phyloP scores from a whole-genome alignment of 1,140 invertebrate species.

The Vanessa atalanta region DNA sequence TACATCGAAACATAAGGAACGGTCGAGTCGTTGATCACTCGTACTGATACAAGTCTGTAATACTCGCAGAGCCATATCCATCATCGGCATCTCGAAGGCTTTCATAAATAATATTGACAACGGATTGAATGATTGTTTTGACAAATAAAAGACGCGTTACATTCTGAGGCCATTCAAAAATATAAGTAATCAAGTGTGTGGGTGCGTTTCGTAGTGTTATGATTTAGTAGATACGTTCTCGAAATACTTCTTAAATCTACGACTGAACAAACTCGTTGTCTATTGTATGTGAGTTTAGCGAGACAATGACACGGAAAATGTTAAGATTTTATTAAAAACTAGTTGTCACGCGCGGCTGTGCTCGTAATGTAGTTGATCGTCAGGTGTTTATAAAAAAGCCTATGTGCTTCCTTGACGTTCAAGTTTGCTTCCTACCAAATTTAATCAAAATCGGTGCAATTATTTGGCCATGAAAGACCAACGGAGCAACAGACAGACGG shows the following conservation, averaged over 20 bases:
- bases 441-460: too few relatives aligned
- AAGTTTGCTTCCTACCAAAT: too few relatives aligned
- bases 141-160: slow-evolving; percentile 38
- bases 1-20: slow-evolving; percentile 47
- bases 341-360: too few relatives aligned
- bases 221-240: background rate
- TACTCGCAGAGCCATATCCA: slow-evolving; percentile 47
- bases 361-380: too few relatives aligned
- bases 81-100: slow-evolving; percentile 47
- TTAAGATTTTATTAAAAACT: too few relatives aligned
- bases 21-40: slow-evolving; percentile 48
- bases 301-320: too few relatives aligned
- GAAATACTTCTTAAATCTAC: background rate
- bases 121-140: slow-evolving; percentile 51
- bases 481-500: too few relatives aligned
- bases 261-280: background rate
- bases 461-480: too few relatives aligned
- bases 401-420: too few relatives aligned
- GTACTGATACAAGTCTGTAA: slow-evolving; percentile 44
- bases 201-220: background rate
- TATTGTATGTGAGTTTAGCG: too few relatives aligned
- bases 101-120: slow-evolving; percentile 53
- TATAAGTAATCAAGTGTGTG: background rate
- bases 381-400: too few relatives aligned
- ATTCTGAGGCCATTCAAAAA: slow-evolving; percentile 9